These are phyloP conservation scores for Cinclus cinclus DNA, from an alignment of 2,113 vertebrate species.

Conservation along the genomic window DNA sequence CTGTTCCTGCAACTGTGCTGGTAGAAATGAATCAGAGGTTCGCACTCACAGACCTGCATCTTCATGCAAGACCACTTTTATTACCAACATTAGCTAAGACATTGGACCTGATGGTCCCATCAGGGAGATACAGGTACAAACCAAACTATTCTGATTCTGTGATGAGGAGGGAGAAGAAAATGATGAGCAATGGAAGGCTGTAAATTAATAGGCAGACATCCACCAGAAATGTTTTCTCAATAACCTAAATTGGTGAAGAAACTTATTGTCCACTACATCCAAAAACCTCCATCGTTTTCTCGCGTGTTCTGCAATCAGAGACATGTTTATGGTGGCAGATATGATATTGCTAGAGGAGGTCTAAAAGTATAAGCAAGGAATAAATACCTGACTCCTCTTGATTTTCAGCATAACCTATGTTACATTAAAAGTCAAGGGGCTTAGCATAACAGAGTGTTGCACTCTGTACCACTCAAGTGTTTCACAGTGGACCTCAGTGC, in stretches of 20 bases:
- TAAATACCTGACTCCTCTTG: not conserved
- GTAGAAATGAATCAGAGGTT: not conserved
- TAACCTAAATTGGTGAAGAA: not conserved
- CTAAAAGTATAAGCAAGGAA: not conserved
- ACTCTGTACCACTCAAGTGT: not conserved
- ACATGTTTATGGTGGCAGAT: not conserved
- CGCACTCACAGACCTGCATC: not conserved
- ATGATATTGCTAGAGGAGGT: not conserved
- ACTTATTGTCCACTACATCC: not conserved
- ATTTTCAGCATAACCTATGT: not conserved
- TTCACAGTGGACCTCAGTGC: not conserved
- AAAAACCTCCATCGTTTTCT: not conserved
- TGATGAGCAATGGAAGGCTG: not conserved
- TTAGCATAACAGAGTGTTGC: not conserved
- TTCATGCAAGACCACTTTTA: not conserved
- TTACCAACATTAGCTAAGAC: not conserved
- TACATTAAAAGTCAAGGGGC: not conserved
- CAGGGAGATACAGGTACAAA: not conserved
- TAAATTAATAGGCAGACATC: not conserved
- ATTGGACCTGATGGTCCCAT: not conserved
- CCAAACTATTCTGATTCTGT: not conserved
- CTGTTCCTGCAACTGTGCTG: not conserved
- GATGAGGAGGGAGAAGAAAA: not conserved
- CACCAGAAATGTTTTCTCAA: not conserved
- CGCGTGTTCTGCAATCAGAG: fast-evolving